Conservation (phyloP, 2,113 vertebrate species). For the Tylochromis polylepis region DNA sequence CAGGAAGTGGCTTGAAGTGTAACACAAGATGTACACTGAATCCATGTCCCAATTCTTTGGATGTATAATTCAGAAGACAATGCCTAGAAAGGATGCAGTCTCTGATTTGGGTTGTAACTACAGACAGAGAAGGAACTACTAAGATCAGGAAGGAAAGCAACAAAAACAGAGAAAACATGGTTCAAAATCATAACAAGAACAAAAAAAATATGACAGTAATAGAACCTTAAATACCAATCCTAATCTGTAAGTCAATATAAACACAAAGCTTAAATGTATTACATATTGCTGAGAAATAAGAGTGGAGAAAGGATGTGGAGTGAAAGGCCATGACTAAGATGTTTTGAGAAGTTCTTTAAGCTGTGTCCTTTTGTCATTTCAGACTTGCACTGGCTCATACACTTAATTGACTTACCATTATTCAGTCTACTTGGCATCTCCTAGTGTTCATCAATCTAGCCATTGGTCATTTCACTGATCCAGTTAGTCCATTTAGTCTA, state of each 20-base stretch:
- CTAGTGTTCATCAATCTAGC: background rate
- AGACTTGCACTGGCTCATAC: background rate
- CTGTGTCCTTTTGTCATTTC: slow-evolving; percentile 17
- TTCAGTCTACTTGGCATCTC: slow-evolving; percentile 23
- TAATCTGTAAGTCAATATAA: background rate
- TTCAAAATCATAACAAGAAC: background rate
- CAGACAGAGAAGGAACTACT: background rate
- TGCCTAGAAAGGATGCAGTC: background rate
- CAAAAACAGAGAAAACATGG: background rate
- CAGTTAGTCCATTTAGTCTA: slow-evolving; percentile 26
- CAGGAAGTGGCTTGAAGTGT: background rate
- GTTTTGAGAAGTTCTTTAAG: slow-evolving; percentile 10
- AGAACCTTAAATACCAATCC: background rate
- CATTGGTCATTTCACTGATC: slow-evolving; percentile 24
- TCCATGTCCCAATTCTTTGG: background rate
- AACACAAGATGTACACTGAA: background rate
- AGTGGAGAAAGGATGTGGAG: slow-evolving; percentile 5
- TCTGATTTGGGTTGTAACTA: background rate
- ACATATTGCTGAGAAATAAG: background rate
- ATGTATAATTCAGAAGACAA: background rate
- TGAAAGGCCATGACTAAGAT: slow-evolving; percentile 34
- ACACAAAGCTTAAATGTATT: background rate
- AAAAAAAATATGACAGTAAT: background rate
- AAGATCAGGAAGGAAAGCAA: too few relatives aligned
- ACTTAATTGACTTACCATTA: slow-evolving; percentile 10